These are phyloP conservation scores for Pasiphila rectangulata DNA, from an alignment of 2,888 invertebrate genomes.

Conservation along the genomic window DNA sequence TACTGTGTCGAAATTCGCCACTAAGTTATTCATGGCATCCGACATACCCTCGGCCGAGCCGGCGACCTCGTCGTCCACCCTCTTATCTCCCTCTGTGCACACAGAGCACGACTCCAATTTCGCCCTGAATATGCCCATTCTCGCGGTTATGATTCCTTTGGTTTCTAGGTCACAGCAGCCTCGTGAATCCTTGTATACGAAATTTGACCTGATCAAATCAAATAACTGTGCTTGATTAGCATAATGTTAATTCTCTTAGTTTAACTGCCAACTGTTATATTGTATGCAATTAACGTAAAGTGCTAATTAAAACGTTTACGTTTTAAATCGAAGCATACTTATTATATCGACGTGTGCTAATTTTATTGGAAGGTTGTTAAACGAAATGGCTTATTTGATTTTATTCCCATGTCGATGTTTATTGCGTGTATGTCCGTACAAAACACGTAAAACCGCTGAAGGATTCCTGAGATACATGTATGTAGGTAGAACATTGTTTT, in stretches of 20 bases:
- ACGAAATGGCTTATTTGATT: not conserved
- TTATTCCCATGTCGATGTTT: not conserved
- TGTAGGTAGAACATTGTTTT: no score
- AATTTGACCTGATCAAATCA: conserved; percentile 5
- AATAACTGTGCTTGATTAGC: conserved; percentile 13
- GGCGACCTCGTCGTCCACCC: conserved; percentile 41
- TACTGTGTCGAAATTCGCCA: conserved; percentile 51
- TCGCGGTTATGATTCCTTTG: conserved; percentile 40
- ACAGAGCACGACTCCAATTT: conserved; percentile 58
- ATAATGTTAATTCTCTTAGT: conserved; percentile 13
- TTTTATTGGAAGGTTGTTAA: not conserved
- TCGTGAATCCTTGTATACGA: conserved; percentile 7
- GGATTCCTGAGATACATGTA: no score
- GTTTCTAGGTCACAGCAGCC: conserved; percentile 35
- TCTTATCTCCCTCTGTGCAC: conserved; percentile 54
- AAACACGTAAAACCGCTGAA: not conserved
- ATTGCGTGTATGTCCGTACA: not conserved
- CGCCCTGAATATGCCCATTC: conserved; percentile 50
- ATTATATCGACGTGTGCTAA: not conserved
- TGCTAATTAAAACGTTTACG: conserved; percentile 2
- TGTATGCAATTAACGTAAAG: conserved; percentile 5
- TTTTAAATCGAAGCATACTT: not conserved
- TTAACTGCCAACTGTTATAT: no score
- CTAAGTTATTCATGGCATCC: conserved; percentile 64
- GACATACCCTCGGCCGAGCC: conserved; percentile 37